Evolutionary conservation across 1,140 invertebrate species (phyloP).

Genomic region (Callitettix versicolor): DNA sequence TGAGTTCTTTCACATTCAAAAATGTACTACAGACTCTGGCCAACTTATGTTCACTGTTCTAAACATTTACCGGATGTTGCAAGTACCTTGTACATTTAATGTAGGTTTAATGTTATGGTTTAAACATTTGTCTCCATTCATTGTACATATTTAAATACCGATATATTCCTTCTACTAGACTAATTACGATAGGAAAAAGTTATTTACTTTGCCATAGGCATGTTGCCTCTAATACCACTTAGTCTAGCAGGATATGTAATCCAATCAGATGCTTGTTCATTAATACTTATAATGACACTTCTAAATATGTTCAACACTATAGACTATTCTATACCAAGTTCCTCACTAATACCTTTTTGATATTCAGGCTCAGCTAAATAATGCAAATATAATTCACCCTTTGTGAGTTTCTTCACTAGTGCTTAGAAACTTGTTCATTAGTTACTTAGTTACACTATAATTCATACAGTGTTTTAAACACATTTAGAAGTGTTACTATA

Average conservation of each 20-base stretch:
- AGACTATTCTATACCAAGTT: not conserved
- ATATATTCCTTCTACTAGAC: slow-evolving; percentile 6
- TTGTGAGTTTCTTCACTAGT: no score
- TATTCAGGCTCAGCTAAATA: slow-evolving; percentile 3
- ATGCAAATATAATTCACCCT: no score
- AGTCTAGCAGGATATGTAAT: not conserved
- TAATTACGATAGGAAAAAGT: not conserved
- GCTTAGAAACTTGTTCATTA: no score
- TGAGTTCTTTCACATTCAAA: not conserved
- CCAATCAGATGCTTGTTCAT: not conserved
- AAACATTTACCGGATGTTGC: slow-evolving; percentile 4
- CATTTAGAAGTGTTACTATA: not conserved
- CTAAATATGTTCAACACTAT: not conserved
- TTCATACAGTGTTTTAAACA: not conserved
- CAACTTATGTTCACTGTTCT: not conserved
- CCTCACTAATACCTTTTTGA: not conserved
- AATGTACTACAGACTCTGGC: not conserved
- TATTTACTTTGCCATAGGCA: slow-evolving; percentile 1
- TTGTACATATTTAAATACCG: not conserved
- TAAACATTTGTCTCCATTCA: slow-evolving; percentile 2
- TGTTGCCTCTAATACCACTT: not conserved
- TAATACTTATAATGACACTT: not conserved
- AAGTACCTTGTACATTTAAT: slow-evolving; percentile 5
- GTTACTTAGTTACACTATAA: no score
- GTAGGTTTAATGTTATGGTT: not conserved